Evolutionary conservation across 2,888 invertebrate species (phyloP), one percentile per base, ranked within the genome.

Genomic region (Congeria kusceri): DNA sequence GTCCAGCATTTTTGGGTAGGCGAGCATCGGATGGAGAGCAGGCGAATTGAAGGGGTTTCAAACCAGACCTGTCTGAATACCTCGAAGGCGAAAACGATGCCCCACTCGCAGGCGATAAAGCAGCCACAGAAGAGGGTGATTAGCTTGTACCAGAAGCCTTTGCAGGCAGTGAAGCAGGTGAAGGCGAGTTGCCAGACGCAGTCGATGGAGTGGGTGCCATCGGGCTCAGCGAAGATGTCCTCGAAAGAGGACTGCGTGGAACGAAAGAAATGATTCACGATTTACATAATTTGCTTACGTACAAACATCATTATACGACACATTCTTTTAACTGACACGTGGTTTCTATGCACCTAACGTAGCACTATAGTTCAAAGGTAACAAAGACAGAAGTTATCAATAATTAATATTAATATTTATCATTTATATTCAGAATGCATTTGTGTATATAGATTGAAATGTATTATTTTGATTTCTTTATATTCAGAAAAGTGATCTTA

Each of bases 181-280:
- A 95, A 94, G 88, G 96, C 95, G 58, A 96, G 93, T 15, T 95
- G 94, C 96, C 96, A 96, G 61, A 96, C 96, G 92, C 96, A 96
- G 90, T 96, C 96, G 0, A 96, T 72, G 62, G 86, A 86, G 78
- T 88, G 85, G 23, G 79, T 80, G 46, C 87, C 80, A n/a, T 89
- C 89, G 5, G 88, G 88, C 58, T 88, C 88, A 1, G 82, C 87
- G 20, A 89, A 67, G 23, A 88, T 86, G 68, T 91, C 89, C 46
- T 89, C 89, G 58, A 89, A 89, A 7, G 47, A 20, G 25, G 87
- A 87, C 89, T 89, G 76, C 28, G 64, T 66, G 58, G 62, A 82
- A 88, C 87, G 3, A 39, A 39, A 39, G 3, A 39, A 3, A 39
- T 39, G 15, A 39, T 13, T 39, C 3, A 7, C 11, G 15, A 15